These are phyloP conservation scores for Pterocles gutturalis DNA, from an alignment of 2,113 vertebrate genomes.

Conservation along the genomic window DNA sequence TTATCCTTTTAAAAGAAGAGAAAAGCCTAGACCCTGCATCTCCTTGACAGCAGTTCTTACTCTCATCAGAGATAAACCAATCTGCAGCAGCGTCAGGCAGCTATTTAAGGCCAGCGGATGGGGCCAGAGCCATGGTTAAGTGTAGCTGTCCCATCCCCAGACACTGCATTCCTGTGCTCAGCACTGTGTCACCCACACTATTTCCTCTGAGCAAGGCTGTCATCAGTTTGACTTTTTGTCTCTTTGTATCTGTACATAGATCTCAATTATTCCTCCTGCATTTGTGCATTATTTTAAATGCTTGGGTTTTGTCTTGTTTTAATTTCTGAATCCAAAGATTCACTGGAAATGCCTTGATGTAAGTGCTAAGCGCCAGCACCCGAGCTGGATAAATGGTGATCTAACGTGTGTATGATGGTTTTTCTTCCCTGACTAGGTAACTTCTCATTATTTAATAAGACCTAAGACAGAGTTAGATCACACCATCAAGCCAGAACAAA, in stretches of 20 bases:
- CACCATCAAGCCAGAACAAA: background rate
- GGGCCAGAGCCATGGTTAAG: slow-evolving; percentile 37
- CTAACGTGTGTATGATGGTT: background rate
- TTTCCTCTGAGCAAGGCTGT: background rate
- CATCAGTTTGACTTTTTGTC: background rate
- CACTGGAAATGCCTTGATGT: background rate
- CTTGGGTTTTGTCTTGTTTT: background rate
- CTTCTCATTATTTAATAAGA: background rate
- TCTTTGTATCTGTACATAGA: background rate
- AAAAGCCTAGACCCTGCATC: background rate
- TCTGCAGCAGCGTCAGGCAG: slow-evolving; percentile 38
- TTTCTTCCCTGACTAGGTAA: background rate
- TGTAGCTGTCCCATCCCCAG: background rate
- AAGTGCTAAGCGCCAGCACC: background rate
- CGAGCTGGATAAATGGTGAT: background rate
- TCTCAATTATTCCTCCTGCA: background rate
- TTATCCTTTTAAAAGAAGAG: background rate
- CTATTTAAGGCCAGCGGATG: slow-evolving; percentile 8
- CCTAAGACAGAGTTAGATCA: background rate
- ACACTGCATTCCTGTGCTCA: background rate
- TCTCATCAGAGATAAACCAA: slow-evolving; percentile 27
- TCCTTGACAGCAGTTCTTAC: background rate
- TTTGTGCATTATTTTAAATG: background rate
- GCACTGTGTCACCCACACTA: background rate
- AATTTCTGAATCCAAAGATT: background rate